These are phyloP conservation scores for Rhombomys opimus DNA, from an alignment of 2,113 vertebrate species.

Conservation along the genomic window DNA sequence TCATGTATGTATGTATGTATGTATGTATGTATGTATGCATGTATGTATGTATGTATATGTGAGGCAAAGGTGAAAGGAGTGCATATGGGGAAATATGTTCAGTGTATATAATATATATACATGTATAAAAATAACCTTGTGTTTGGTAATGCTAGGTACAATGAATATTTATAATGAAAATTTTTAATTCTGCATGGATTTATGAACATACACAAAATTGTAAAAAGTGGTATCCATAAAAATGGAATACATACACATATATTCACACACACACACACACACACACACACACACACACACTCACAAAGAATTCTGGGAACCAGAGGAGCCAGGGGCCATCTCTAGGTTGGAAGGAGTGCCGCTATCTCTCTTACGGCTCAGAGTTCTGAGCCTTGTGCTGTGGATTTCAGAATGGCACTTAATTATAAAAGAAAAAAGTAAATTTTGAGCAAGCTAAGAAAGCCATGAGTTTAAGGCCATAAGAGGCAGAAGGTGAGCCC, in stretches of 20 bases:
- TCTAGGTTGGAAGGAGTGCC: neutral
- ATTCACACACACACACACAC: neutral
- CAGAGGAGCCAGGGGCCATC: neutral
- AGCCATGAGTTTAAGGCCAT: neutral
- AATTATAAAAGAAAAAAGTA: neutral
- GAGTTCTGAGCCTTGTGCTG: slow-evolving; percentile 5
- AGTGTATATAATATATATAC: neutral
- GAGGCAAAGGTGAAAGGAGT: too few relatives aligned
- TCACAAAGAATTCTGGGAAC: neutral
- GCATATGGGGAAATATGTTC: neutral
- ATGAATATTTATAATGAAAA: neutral
- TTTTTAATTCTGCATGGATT: neutral
- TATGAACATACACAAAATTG: neutral
- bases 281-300: neutral
- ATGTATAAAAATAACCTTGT: neutral
- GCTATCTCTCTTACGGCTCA: neutral
- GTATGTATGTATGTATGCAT: neutral
- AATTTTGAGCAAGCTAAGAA: slow-evolving; percentile 47
- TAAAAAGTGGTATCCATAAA: neutral
- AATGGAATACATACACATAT: neutral
- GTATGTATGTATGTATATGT: neutral
- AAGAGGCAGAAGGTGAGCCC: neutral
- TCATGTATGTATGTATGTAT: neutral
- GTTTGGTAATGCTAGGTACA: neutral
- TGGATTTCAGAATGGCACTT: neutral